Base-by-base conservation (phyloP, 2,888 invertebrate genomes). In the Coenonympha arcania region DNA sequence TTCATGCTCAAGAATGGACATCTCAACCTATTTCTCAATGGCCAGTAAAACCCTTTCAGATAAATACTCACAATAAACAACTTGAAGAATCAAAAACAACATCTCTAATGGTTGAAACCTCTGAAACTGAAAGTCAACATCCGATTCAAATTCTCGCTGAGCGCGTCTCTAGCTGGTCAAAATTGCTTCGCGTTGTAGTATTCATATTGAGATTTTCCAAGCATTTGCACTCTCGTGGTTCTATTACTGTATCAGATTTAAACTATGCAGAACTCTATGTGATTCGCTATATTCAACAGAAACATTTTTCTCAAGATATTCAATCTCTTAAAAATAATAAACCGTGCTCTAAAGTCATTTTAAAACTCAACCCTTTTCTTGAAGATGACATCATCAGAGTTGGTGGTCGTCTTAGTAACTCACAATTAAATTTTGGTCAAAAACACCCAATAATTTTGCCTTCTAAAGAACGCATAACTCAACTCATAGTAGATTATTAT, bases 381-480 rank as follows among this genome's bases (percentile, higher is more conserved):
- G 26, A 26, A 9, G 9, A 26, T 3, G 9, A 26, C 9, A 26
- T 26, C 26, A 1, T 26, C 8, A 26, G 8, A 26, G 41, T 41
- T 9, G 41, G 41, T 16, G 41, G 18, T 18, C 24, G 41, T 18
- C n/a, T 41, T 4, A 18, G 16, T 16, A 26, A 41, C 3, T 28
- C 41, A 16, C 30, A 41, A 41, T 19, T 41, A 6, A 3, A 15
- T 28, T 28, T 28, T 41, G 15, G 15, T 26, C 41, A 41, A 28
- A 41, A 28, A 26, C 41, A 41, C n/a, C 41, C 26, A 28, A 41
- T 41, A 28, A 8, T 41, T 9, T 18, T 41, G n/a, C 8, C 26
- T 26, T 26, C 8, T 26, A 26, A 26, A 9, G 26, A 9, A 26
- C 26, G 26, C 26, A 26, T 26, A 3, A 26, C 26, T 26, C 26